Evolutionary conservation across 2,888 invertebrate species (phyloP).

Genomic region (Ophion slaviceki): DNA sequence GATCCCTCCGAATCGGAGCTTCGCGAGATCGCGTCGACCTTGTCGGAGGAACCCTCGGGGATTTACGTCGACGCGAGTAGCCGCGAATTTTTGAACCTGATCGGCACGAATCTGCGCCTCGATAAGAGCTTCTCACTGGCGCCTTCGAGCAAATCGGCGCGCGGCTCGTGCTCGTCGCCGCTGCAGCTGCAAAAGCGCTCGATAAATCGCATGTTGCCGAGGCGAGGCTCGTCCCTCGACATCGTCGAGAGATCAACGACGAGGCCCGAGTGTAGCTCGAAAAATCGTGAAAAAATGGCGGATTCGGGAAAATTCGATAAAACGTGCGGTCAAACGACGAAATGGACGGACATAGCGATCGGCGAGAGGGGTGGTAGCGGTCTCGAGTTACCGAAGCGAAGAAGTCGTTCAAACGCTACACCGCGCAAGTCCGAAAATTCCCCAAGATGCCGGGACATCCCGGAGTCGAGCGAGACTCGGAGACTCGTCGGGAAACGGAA

Average conservation of each 20-base stretch:
- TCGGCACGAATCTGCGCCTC: conserved; percentile 13
- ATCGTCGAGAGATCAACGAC: conserved; percentile 9
- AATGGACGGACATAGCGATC: neutral
- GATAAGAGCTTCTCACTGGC: conserved; percentile 15
- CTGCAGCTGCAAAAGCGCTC: conserved; percentile 29
- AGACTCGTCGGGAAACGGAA: neutral
- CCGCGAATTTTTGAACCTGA: conserved; percentile 45
- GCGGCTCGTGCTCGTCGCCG: conserved; percentile 51
- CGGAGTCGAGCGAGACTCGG: conserved; percentile 12
- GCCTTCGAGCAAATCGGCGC: conserved; percentile 52
- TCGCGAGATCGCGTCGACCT: conserved; percentile 25
- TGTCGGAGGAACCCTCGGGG: conserved; percentile 56
- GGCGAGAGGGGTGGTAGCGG: conserved; percentile 24
- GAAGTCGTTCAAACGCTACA: conserved; percentile 71
- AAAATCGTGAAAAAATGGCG: neutral
- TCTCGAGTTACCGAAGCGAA: conserved; percentile 59
- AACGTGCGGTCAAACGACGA: neutral
- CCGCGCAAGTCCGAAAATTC: conserved; percentile 65
- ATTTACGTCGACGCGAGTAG: conserved; percentile 65
- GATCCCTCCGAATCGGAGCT: neutral
- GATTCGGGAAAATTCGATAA: neutral
- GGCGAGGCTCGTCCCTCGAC: conserved; percentile 43
- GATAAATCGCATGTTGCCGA: conserved; percentile 44
- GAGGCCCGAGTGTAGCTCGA: neutral
- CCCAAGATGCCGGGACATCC: conserved; percentile 6